Evolutionary conservation across 1,140 invertebrate species (phyloP), one percentile per base, ranked within the genome.

Genomic region (Periplaneta americana): DNA sequence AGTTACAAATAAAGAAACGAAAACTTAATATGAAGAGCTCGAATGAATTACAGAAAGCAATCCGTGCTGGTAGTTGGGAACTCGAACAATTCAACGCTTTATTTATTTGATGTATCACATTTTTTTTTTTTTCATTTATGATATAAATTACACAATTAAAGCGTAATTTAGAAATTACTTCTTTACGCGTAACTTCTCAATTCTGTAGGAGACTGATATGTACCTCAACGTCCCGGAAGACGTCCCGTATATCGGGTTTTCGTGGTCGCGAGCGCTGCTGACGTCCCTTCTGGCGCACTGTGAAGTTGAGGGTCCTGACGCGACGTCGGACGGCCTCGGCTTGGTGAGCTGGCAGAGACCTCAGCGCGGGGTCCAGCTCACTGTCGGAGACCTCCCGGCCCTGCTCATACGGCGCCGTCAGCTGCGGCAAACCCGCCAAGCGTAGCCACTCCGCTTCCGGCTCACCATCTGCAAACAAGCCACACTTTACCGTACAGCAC

Each of bases 181-280:
- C n/a, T n/a, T n/a, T n/a, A n/a, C n/a, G n/a, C n/a, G n/a, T n/a
- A n/a, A n/a, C n/a, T n/a, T n/a, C n/a, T n/a, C n/a, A n/a, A n/a
- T n/a, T n/a, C n/a, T n/a, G n/a, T n/a, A n/a, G n/a, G n/a, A n/a
- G n/a, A n/a, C n/a, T n/a, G n/a, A 48, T 22, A 85, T 85, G 88
- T 87, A 93, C 94, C 91, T 95, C 94, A 80, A 94, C 89, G 88
- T 96, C 94, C 87, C 93, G 92, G 85, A 95, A 94, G 57, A 95
- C 92, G 87, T 95, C 93, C 85, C 95, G 89, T 76, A 95, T 95
- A 85, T 96, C 94, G 28, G 93, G 93, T 83, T 93, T 92, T 48
- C 91, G 91, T 18, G 92, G 91, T 83, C 66, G 66, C 13, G 37
- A 34, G 33, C 80, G 34, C 22, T 37, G 88, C 82, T 91, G 91